phyloP scores from a whole-genome alignment of 1,140 invertebrate species.

The Drosophila biarmipes region DNA sequence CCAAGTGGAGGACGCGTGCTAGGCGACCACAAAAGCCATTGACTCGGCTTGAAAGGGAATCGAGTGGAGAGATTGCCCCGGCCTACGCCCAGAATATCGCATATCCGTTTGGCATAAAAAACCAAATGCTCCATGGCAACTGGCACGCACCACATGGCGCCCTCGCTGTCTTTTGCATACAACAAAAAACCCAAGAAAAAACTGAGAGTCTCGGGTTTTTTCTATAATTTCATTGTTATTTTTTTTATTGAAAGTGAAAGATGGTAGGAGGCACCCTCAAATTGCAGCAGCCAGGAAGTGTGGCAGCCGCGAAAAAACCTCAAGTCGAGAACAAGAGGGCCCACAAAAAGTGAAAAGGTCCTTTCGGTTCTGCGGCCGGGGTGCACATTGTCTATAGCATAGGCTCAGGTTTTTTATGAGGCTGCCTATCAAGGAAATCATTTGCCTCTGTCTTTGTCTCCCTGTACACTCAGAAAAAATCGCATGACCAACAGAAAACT shows the following conservation, averaged over 20 bases:
- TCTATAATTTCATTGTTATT: constrained; percentile 74
- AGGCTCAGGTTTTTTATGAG: constrained; percentile 43
- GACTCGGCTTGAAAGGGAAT: constrained; percentile 54
- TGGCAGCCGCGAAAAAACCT: constrained; percentile 69
- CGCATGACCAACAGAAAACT: no score
- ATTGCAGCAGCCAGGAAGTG: constrained; percentile 79
- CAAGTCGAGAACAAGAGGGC: constrained; percentile 21
- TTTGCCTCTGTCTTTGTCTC: constrained; percentile 43
- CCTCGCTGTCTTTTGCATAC: constrained; percentile 74
- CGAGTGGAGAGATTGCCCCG: constrained; percentile 60
- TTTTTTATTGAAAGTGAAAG: constrained; percentile 80
- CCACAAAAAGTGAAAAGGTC: constrained; percentile 79
- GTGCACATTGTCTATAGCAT: constrained; percentile 71
- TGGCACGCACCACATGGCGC: constrained; percentile 80
- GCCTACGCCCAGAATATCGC: constrained; percentile 72
- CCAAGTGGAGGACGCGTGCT: constrained; percentile 64
- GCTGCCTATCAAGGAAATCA: constrained; percentile 70
- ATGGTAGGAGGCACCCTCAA: constrained; percentile 66
- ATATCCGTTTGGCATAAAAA: constrained; percentile 81
- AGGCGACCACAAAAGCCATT: constrained; percentile 76
- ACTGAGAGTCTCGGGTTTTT: constrained; percentile 68
- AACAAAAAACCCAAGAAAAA: constrained; percentile 51
- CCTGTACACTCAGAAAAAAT: not conserved
- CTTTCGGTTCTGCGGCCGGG: constrained; percentile 66
- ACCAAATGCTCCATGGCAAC: constrained; percentile 51